A percentile compares a stretch with the other conserved stretches of the same genome.
Evolutionary conservation across 2,888 invertebrate species (phyloP).

Genomic region (Tachina lurida): DNA sequence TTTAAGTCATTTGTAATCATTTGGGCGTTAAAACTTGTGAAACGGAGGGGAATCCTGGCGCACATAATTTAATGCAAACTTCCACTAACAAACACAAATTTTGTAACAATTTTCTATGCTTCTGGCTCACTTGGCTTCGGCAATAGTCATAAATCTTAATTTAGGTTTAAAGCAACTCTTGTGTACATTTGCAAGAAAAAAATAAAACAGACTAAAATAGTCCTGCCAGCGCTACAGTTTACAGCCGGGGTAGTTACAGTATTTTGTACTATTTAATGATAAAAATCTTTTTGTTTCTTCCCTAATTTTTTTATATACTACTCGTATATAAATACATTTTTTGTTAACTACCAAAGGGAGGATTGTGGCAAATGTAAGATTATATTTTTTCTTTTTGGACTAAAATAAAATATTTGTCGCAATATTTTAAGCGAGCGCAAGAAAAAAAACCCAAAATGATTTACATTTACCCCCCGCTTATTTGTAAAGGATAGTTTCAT

Average conservation of each 20-base stretch:
- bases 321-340: not conserved
- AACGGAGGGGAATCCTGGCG: not conserved
- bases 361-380: slow-evolving; percentile 10
- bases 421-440: slow-evolving; percentile 33
- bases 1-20: slow-evolving; percentile 73
- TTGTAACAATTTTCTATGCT: slow-evolving; percentile 58
- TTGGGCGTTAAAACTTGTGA: slow-evolving; percentile 68
- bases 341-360: slow-evolving; percentile 23
- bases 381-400: not conserved
- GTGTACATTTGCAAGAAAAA: not conserved
- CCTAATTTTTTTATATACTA: not conserved
- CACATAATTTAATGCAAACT: slow-evolving; percentile 5
- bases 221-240: not conserved
- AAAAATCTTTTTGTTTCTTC: slow-evolving; percentile 44
- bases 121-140: slow-evolving; percentile 65
- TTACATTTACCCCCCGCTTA: slow-evolving; percentile 25
- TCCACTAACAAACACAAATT: slow-evolving; percentile 1
- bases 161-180: slow-evolving; percentile 53
- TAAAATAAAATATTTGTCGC: slow-evolving; percentile 48
- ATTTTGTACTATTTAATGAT: slow-evolving; percentile 49
- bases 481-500: slow-evolving; percentile 27
- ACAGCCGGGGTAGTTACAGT: slow-evolving; percentile 14
- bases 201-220: slow-evolving; percentile 4
- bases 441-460: slow-evolving; percentile 10
- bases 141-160: slow-evolving; percentile 71